Base-by-base conservation (phyloP, 2,888 invertebrate species). In the Meteorus colon region DNA sequence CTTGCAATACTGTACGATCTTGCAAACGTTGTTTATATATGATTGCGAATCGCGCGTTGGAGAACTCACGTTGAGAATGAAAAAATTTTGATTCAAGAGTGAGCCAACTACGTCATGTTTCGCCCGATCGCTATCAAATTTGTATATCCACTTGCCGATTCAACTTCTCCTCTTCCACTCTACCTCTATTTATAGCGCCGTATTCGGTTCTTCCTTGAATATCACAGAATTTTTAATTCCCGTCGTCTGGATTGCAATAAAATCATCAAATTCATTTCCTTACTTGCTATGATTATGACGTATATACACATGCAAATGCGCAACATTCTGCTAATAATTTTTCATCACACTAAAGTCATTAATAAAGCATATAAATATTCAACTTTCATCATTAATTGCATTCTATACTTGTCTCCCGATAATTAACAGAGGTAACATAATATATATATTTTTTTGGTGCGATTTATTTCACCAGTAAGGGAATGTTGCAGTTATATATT, bases 331-430 rank as follows among this genome's bases (percentile, higher is more conserved):
- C 10, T 29, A 10, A 29, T 31, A 10, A 27, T 62, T 55, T 24
- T 48, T 19, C 8, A n/a, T 19, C 19, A 4, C 2, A 62, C 27
- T 2, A 31, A 62, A 27, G 27, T 62, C 29, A 62, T 29, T 31
- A 31, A 62, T 62, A 31, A 31, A 29, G 27, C 16, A 62, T 62
- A 16, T 29, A 2, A 62, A 31, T n/a, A 29, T 27, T 62, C 27
- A 62, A 62, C n/a, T 62, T 62, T 62, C 62, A 31, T 62, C 27
- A 62, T 31, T 60, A 60, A 60, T 60, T 8, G 10, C 19, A n/a
- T 4, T 14, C 27, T 60, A 27, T 60, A 27, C 27, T 14, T 60
- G 24, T 16, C 4, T 48, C 0, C n/a, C 16, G n/a, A n/a, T 48
- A 48, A 16, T 48, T 3, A n/a, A 48, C 12, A 48, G 48, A 3